Evolutionary conservation across 2,888 invertebrate genomes (phyloP), one percentile per base, ranked within the genome.

Genomic region (Sinhomidia bicolor): DNA sequence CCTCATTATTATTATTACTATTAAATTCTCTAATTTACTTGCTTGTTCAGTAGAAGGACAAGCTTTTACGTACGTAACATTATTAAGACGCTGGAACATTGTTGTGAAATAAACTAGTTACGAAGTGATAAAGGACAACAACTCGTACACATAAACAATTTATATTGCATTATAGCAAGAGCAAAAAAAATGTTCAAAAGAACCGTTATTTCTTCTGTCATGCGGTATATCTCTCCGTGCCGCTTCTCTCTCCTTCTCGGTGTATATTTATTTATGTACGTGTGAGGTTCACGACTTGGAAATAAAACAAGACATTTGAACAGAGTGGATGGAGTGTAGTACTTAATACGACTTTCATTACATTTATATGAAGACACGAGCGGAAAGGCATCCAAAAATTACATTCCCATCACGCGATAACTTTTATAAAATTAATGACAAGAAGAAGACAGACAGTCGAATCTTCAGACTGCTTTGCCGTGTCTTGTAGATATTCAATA

Each of bases 401-500:
- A 76, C 84, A 76, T 60, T 76, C 76, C 60, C 29, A 84, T 74
- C 84, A 84, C 76, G 76, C 74, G 84, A 84, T 84, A 84, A 84
- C 84, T 84, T 84, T 74, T 84, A 76, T 84, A 84, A 76, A 84
- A 84, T 84, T 84, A 84, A 84, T 84, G 84, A 62, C 84, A 84
- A 51, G 60, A 74, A 32, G 41, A 47, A 74, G 74, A 74, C 74
- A 47, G 74, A 74, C 71, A 74, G 74, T 74, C 32, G 54, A n/a
- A n/a, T 65, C 29, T 23, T 1, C 23, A 29, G 14, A 54, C n/a
- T 7, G 20, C 65, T 2, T 4, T 44, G 10, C 71, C 14, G 44
- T 44, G 36, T 20, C 71, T 44, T 44, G 23, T 74, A 47, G 74
- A 36, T 36, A 36, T 47, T 14, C 23, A 17, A 26, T 74, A 12